Evolutionary conservation across 2,888 invertebrate genomes (phyloP), one percentile per base, ranked within the genome.

Genomic region (Napeogenes inachia): DNA sequence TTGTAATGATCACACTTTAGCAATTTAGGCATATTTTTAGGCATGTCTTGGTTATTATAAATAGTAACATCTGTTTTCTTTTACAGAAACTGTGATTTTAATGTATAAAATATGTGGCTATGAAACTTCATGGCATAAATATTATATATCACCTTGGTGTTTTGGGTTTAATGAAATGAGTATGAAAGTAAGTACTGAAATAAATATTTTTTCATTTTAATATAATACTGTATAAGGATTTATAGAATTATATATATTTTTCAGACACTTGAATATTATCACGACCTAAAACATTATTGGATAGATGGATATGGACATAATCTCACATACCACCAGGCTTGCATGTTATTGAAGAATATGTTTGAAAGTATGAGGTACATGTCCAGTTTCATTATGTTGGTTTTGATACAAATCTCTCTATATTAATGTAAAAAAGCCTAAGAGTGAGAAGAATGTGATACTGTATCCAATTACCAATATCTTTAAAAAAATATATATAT

Each of bases 251-350:
- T 38, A 45, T 33, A n/a, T 55, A 21, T 56, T 59, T 84, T 87
- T 57, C 74, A 95, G 94, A 84, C 92, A 21, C 72, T 96, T 62
- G 96, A 96, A 81, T 97, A 94, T 78, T 92, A 91, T 42, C 93
- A 94, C 74, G 97, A 97, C 78, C 79, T 97, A 59, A 93, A 94
- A 79, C 93, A 95, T 75, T 97, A 95, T 80, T 96, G 95, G 94
- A 85, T 93, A 66, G 95, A 96, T 80, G 96, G 97, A 5, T 96
- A 96, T 75, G 96, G 95, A 12, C 91, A 93, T 75, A 89, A 93
- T 66, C 79, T 97, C 60, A 95, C 94, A 2, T 93, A 94, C 75
- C 88, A 92, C 68, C 95, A 95, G 82, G 95, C 96, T 2, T 97
- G 97, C 78, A 90, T 94, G 64, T 91, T 94, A 21, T 89, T 96